phyloP scores from a whole-genome alignment of 2,797 vertebrate species.

The Typhlichthys subterraneus region DNA sequence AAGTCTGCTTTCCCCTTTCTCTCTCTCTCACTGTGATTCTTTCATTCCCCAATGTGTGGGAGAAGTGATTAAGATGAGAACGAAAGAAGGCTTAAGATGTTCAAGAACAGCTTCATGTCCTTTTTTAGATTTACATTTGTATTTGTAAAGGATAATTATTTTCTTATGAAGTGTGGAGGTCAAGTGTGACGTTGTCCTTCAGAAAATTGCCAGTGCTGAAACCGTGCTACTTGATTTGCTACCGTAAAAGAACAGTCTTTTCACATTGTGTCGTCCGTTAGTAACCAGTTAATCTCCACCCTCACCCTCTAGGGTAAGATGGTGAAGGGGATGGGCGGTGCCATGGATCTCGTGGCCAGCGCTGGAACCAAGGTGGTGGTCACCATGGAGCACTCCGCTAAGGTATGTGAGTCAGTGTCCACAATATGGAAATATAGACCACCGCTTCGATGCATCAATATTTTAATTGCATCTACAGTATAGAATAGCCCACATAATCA shows the following conservation, averaged over 20 bases:
- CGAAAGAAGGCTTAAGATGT: too few species aligned
- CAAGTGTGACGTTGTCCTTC: neutral
- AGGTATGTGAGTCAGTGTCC: slow-evolving; percentile 63
- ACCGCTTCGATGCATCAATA: too few species aligned
- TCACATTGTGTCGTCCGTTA: neutral
- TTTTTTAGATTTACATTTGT: too few species aligned
- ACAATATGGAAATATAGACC: too few species aligned
- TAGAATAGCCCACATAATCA: too few species aligned
- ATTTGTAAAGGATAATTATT: too few species aligned
- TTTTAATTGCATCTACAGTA: too few species aligned
- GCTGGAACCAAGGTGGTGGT: slow-evolving; percentile 95
- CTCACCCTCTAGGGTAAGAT: slow-evolving; percentile 87
- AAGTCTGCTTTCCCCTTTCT: neutral
- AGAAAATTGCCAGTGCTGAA: neutral
- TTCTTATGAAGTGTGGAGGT: too few species aligned
- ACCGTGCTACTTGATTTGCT: neutral
- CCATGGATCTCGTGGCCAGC: slow-evolving; percentile 97
- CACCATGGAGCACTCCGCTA: slow-evolving; percentile 98
- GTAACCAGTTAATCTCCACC: slow-evolving; percentile 2
- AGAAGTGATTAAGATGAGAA: too few species aligned
- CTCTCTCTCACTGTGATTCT: neutral
- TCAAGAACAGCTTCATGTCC: too few species aligned
- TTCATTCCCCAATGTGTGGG: too few species aligned
- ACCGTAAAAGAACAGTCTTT: neutral
- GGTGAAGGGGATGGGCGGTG: slow-evolving; percentile 99